A percentile compares a stretch with the other conserved stretches of the same genome.
Evolutionary conservation across 2,113 vertebrate species (phyloP).

Genomic region (Elanoides forficatus): DNA sequence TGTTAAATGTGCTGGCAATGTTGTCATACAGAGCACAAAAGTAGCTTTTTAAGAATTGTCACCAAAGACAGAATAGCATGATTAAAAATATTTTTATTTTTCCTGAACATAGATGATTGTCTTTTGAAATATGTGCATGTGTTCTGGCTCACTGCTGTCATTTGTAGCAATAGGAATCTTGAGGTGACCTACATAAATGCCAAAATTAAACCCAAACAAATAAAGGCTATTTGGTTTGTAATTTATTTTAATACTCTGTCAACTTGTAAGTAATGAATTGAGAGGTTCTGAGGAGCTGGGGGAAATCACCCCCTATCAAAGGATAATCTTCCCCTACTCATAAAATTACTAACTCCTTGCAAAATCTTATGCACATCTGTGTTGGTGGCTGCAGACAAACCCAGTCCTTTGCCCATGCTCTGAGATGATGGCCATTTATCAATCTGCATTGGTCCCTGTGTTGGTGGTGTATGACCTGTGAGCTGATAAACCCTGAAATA

Average conservation of each 20-base stretch:
- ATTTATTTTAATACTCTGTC: background rate
- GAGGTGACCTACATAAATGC: background rate
- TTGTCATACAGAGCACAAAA: background rate
- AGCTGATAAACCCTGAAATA: background rate
- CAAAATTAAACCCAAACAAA: background rate
- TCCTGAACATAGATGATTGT: rapidly evolving
- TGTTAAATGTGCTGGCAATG: background rate
- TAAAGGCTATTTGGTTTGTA: background rate
- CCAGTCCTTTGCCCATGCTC: background rate
- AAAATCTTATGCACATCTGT: rapidly evolving
- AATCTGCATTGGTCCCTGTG: background rate
- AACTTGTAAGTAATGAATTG: background rate
- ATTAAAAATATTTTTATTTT: background rate
- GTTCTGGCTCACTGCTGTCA: background rate
- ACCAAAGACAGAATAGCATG: background rate
- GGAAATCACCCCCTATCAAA: background rate
- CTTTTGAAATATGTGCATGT: rapidly evolving
- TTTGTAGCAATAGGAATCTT: background rate
- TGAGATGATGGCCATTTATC: background rate
- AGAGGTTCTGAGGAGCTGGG: background rate
- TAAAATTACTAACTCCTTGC: too few species aligned
- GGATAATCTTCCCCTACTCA: background rate
- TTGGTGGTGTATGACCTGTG: background rate
- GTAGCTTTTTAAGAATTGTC: background rate
- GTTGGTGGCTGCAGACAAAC: background rate